These are phyloP conservation scores for Eupelmus urozonus DNA, from an alignment of 2,888 invertebrate genomes.

Conservation along the genomic window DNA sequence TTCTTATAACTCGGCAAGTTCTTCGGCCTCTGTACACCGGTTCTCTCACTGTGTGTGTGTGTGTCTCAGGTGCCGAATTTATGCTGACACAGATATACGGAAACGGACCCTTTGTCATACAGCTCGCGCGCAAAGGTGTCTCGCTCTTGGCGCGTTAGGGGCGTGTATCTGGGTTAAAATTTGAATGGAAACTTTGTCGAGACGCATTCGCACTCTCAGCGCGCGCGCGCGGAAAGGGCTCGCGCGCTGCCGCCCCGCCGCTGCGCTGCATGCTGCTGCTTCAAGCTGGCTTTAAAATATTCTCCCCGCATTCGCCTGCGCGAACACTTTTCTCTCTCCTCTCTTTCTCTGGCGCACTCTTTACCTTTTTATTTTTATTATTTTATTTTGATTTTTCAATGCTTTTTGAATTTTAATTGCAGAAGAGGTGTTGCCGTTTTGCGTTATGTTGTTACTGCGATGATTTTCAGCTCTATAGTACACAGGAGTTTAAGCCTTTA, in stretches of 20 bases:
- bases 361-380: background rate
- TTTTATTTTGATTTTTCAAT: background rate
- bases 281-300: too few relatives aligned
- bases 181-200: conserved; percentile 41
- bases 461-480: too few relatives aligned
- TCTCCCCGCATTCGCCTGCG: conserved; percentile 4
- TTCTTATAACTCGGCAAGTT: background rate
- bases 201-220: background rate
- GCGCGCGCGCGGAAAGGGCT: background rate
- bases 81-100: conserved; percentile 48
- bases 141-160: background rate
- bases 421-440: too few relatives aligned
- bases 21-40: too few relatives aligned
- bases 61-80: conserved; percentile 45
- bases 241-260: too few relatives aligned
- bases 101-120: conserved; percentile 40
- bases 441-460: too few relatives aligned
- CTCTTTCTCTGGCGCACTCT: background rate
- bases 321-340: conserved; percentile 3
- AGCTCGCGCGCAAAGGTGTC: background rate
- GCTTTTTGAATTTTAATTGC: too few relatives aligned
- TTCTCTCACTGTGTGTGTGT: background rate
- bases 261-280: background rate
- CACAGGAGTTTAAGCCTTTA: too few relatives aligned
- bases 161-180: conserved; percentile 54